Evolutionary conservation across 2,888 invertebrate species (phyloP).

Genomic region (Caenorhabditis wallacei): DNA sequence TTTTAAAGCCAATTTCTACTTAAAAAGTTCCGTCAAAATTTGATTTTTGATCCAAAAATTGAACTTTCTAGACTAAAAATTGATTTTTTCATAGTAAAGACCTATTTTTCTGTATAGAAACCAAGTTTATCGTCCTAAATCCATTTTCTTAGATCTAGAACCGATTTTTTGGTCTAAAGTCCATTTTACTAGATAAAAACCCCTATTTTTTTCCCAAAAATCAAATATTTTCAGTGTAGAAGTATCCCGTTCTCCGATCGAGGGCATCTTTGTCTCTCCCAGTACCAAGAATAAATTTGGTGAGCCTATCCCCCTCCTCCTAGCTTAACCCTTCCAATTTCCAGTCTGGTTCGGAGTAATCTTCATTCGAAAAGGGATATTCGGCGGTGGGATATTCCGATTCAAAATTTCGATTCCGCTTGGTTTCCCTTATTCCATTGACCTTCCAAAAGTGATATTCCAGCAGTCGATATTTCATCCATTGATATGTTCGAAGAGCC

Average conservation of each 20-base stretch:
- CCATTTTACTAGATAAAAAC: too few relatives aligned
- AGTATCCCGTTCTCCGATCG: constrained; percentile 11
- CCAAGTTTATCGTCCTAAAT: too few relatives aligned
- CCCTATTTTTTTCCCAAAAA: too few relatives aligned
- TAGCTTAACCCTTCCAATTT: constrained; percentile 82
- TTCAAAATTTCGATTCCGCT: constrained; percentile 92
- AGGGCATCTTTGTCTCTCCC: constrained; percentile 21
- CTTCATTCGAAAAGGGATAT: constrained; percentile 92
- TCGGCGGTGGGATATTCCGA: constrained; percentile 93
- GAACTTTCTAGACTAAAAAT: too few relatives aligned
- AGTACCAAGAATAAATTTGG: constrained; percentile 24
- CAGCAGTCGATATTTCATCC: constrained; percentile 73
- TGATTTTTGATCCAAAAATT: too few relatives aligned
- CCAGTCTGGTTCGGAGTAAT: constrained; percentile 94
- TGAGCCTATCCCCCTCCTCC: background rate
- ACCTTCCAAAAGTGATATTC: constrained; percentile 86
- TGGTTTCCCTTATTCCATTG: background rate
- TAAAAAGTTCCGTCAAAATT: too few relatives aligned
- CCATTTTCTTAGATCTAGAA: too few relatives aligned
- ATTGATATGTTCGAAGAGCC: constrained; percentile 58
- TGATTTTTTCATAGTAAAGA: too few relatives aligned
- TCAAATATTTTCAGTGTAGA: constrained; percentile 13
- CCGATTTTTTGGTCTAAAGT: too few relatives aligned
- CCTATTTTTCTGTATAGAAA: too few relatives aligned
- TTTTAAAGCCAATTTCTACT: too few relatives aligned